phyloP scores from a whole-genome alignment of 2,888 invertebrate species.

The Sthenelais limicola region DNA sequence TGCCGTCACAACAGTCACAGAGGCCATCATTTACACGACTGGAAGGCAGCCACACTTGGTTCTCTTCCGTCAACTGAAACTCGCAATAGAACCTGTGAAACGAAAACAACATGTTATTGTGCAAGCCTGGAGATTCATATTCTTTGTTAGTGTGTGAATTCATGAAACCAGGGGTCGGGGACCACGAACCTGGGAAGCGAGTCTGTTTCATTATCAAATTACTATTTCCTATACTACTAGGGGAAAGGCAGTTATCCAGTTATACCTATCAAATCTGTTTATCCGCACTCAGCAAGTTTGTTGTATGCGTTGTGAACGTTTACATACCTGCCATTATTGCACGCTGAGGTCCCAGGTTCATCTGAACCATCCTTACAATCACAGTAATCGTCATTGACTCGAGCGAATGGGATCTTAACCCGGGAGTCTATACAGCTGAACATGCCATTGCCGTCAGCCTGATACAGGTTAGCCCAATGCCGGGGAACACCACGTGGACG shows the following conservation, averaged over 20 bases:
- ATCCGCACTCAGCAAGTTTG: too few relatives aligned
- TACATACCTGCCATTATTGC: constrained; percentile 67
- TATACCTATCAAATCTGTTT: too few relatives aligned
- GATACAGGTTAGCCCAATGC: constrained; percentile 43
- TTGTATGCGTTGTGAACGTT: neutral
- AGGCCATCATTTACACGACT: constrained; percentile 74
- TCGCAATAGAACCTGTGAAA: constrained; percentile 84
- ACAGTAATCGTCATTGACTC: constrained; percentile 94
- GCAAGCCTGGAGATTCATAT: too few relatives aligned
- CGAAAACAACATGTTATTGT: constrained; percentile 21
- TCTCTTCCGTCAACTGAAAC: constrained; percentile 74
- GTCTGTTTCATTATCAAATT: too few relatives aligned
- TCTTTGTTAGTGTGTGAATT: too few relatives aligned
- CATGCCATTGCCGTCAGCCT: constrained; percentile 47
- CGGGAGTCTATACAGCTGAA: constrained; percentile 58
- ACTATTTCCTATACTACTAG: too few relatives aligned
- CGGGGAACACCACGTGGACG: constrained; percentile 46
- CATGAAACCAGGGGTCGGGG: too few relatives aligned
- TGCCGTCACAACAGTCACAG: constrained; percentile 89
- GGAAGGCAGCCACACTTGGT: constrained; percentile 78
- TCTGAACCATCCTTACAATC: constrained; percentile 80
- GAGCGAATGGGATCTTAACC: constrained; percentile 76
- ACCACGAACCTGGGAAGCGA: too few relatives aligned
- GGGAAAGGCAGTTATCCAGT: too few relatives aligned
- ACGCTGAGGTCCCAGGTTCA: constrained; percentile 75